A percentile compares a stretch with the other conserved stretches of the same genome.
Conservation (phyloP, 2,888 invertebrate species). For the Eubasilissa splendida region DNA sequence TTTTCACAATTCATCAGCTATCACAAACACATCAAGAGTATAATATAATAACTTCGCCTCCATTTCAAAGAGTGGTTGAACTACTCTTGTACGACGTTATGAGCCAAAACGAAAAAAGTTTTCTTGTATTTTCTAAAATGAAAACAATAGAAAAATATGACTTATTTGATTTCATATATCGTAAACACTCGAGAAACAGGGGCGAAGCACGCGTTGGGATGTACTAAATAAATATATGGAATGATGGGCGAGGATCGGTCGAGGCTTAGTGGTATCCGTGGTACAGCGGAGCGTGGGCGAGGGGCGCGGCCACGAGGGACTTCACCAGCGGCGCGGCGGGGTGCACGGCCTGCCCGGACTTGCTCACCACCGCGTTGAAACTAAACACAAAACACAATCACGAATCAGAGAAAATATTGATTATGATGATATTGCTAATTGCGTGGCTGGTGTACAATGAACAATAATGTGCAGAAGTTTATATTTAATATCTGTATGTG, state of each 20-base stretch:
- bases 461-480: too few species aligned
- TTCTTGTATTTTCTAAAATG: neutral
- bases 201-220: slow-evolving; percentile 44
- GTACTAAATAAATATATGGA: slow-evolving; percentile 35
- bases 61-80: neutral
- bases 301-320: slow-evolving; percentile 64
- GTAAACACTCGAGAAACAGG: neutral
- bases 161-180: neutral
- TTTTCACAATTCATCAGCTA: slow-evolving; percentile 14
- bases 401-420: too few species aligned
- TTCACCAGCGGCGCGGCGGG: slow-evolving; percentile 63
- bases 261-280: slow-evolving; percentile 62
- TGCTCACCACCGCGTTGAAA: slow-evolving; percentile 75
- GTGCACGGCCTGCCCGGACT: slow-evolving; percentile 73
- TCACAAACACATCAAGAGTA: slow-evolving; percentile 24
- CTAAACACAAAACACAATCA: slow-evolving; percentile 62
- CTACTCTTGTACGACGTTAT: neutral
- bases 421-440: too few species aligned
- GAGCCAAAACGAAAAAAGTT: neutral
- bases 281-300: slow-evolving; percentile 59
- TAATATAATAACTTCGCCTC: slow-evolving; percentile 10
- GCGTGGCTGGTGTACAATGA: too few species aligned
- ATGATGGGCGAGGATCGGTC: slow-evolving; percentile 10
- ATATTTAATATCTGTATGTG: too few species aligned
- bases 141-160: neutral